These are phyloP conservation scores for Oxyruncus cristatus DNA, from an alignment of 2,113 vertebrate genomes.

Conservation along the genomic window DNA sequence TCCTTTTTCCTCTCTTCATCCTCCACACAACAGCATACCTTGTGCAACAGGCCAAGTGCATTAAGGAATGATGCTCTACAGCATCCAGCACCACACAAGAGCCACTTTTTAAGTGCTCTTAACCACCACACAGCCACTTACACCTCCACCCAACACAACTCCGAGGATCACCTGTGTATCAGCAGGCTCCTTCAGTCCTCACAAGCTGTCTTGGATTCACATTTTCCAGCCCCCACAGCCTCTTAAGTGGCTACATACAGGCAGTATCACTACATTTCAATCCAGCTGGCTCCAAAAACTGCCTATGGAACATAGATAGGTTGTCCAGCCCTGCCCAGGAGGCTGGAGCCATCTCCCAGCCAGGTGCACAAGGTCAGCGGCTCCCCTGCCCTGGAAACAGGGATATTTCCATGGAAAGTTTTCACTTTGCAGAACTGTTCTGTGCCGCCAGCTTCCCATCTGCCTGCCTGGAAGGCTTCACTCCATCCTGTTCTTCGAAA, in stretches of 20 bases:
- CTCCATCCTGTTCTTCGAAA: neutral
- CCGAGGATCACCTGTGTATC: accelerated
- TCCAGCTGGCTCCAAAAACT: neutral
- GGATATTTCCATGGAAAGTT: neutral
- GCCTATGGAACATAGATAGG: accelerated
- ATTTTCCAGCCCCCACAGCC: neutral
- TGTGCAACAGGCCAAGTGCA: neutral
- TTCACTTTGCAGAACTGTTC: neutral
- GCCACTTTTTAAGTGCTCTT: neutral
- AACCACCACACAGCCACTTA: neutral
- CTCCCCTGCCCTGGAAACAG: neutral
- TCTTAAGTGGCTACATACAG: accelerated
- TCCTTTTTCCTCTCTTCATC: neutral
- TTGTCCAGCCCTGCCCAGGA: neutral
- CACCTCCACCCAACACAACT: neutral
- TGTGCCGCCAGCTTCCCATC: slow-evolving; percentile 12
- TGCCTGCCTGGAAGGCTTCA: slow-evolving; percentile 46
- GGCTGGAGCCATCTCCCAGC: neutral
- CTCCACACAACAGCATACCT: neutral
- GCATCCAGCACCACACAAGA: neutral
- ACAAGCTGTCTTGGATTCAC: neutral
- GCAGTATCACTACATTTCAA: accelerated
- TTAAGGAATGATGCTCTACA: neutral
- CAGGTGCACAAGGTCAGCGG: accelerated
- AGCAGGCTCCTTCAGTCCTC: neutral